Conservation (phyloP, 2,888 invertebrate genomes). For the Parelbella ahira region DNA sequence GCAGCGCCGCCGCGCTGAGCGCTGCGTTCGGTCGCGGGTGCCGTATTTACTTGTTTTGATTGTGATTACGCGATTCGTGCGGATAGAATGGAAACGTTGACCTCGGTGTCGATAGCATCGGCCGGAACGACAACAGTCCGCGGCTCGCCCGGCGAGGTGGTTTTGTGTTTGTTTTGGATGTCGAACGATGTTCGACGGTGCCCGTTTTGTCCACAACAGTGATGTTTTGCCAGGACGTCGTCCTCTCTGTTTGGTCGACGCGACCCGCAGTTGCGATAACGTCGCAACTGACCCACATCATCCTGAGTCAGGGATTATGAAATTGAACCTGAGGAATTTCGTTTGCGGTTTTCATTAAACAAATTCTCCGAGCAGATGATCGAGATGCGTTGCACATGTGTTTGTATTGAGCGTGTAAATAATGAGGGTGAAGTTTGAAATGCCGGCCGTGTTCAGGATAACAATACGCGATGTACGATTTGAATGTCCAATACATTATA, state of each 20-base stretch:
- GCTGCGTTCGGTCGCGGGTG: conserved; percentile 40
- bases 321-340: conserved; percentile 43
- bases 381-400: conserved; percentile 37
- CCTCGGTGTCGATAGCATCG: conserved; percentile 50
- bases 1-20: conserved; percentile 51
- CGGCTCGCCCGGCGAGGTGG: conserved; percentile 49
- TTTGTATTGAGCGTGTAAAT: conserved; percentile 35
- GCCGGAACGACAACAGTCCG: conserved; percentile 33
- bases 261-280: conserved; percentile 36
- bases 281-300: conserved; percentile 54
- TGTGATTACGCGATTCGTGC: conserved; percentile 45
- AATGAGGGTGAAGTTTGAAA: conserved; percentile 32
- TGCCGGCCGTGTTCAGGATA: conserved; percentile 41
- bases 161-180: conserved; percentile 65
- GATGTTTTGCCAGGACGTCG: too few relatives aligned
- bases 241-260: conserved; percentile 34
- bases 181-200: conserved; percentile 29
- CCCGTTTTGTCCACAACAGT: conserved; percentile 28
- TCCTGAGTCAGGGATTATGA: conserved; percentile 37
- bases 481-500: conserved; percentile 34
- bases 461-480: conserved; percentile 43
- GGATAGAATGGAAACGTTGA: conserved; percentile 60
- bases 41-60: conserved; percentile 42
- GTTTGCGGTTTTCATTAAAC: conserved; percentile 34
- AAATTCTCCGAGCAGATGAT: conserved; percentile 39